Base-by-base conservation (phyloP, 2,113 vertebrate species). In the Toxotes chatareus region DNA sequence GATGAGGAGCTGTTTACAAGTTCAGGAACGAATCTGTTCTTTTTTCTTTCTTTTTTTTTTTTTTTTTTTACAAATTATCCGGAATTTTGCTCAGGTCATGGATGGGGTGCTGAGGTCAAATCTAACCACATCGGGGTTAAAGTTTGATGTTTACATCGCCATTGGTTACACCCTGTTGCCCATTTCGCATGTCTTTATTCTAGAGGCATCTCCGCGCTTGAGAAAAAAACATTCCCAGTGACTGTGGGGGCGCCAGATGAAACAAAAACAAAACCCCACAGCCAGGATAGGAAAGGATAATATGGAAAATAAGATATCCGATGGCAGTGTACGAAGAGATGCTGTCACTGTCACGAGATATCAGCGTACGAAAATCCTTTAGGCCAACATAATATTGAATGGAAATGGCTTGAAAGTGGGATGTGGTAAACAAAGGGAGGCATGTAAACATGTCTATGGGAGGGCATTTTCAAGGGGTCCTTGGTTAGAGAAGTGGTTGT, bases 1-100 rank as follows among this genome's bases (percentile, higher is more conserved):
- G 60, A 47, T 5, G 67, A 46, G 0, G 23, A 55, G 67, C 27
- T 90, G 89, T 85, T 89, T 79, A 86, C 81, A 88, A 90, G 81
- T 88, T 86, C 21, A 56, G 36, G 10, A 76, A 3, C 16, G 2
- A 55, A 57, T 60, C 7, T 61, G 27, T 27, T 27, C 27, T 27
- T 27, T 27, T 27, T 27, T 27, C 27, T 27, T 27, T 27, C 27
- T 27, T 27, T 27, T 27, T 27, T 27, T 27, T 27, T 27, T 27
- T 27, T 27, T 27, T 27, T 61, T 66, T 71, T 38, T 11, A 21
- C 4, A 56, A 34, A 38, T 75, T 7, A 57, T 57, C n/a, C 14
- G 27, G 17, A 57, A 38, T 2, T 42, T 23, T 2, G 10, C 23
- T 27, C 3, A 3, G 16, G 32, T 31, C 4, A 2, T 2, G 31